These are phyloP conservation scores for Brachyalestes nurse DNA, from an alignment of 2,797 vertebrate species.

Conservation along the genomic window DNA sequence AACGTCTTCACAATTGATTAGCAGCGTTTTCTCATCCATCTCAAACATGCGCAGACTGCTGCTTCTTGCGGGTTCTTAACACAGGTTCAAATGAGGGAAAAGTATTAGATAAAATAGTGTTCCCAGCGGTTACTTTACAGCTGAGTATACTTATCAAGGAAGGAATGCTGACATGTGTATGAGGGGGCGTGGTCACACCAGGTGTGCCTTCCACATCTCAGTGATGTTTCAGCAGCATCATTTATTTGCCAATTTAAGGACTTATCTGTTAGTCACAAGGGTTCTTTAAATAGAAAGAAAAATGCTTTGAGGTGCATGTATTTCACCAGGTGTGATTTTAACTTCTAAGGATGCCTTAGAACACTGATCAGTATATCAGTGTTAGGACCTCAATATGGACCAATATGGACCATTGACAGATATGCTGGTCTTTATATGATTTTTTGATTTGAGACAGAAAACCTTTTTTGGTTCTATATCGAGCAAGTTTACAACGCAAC, in stretches of 20 bases:
- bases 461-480: neutral
- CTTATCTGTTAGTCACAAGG: neutral
- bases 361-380: neutral
- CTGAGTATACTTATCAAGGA: conserved; percentile 26
- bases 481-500: too few species aligned
- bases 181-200: conserved; percentile 3
- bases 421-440: neutral
- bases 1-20: neutral
- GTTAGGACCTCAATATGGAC: neutral
- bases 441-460: neutral
- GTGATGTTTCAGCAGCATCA: neutral
- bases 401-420: too few species aligned
- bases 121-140: conserved; percentile 18
- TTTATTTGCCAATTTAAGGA: neutral
- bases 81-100: conserved; percentile 10
- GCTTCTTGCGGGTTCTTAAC: conserved; percentile 19
- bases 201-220: neutral
- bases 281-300: conserved; percentile 1
- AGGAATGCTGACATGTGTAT: conserved; percentile 25
- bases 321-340: neutral
- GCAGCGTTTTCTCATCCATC: conserved; percentile 5
- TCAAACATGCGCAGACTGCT: conserved; percentile 6
- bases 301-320: neutral
- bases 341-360: neutral
- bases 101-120: conserved; percentile 25